phyloP scores from a whole-genome alignment of 2,113 vertebrate species.

The Xiphias gladius region DNA sequence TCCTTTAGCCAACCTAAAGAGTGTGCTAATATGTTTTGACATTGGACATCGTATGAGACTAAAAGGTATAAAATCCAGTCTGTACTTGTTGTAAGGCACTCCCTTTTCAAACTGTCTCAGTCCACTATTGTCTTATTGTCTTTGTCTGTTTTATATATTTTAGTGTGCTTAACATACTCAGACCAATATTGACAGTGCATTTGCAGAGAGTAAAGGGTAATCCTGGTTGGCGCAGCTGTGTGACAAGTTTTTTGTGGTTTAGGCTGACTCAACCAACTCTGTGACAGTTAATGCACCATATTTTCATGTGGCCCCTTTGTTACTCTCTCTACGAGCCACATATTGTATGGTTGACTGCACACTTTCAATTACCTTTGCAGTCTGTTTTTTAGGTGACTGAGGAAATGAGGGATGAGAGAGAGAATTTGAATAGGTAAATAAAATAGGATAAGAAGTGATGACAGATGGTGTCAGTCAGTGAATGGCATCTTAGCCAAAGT shows the following conservation, averaged over 20 bases:
- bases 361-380: constrained; percentile 21
- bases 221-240: not conserved
- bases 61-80: not conserved
- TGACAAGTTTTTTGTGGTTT: constrained; percentile 36
- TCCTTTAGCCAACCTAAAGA: not conserved
- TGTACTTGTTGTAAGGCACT: not conserved
- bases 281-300: constrained; percentile 6
- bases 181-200: constrained; percentile 6
- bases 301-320: constrained; percentile 39
- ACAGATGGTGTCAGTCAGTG: not conserved
- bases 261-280: constrained; percentile 12
- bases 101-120: not conserved
- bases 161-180: not conserved
- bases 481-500: not conserved
- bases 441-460: constrained; percentile 2
- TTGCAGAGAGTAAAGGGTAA: constrained; percentile 28
- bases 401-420: not conserved
- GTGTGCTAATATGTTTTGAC: not conserved
- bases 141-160: too few relatives aligned
- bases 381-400: constrained; percentile 1
- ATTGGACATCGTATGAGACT: not conserved
- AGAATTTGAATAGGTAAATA: constrained; percentile 7
- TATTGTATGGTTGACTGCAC: constrained; percentile 34
- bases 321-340: constrained; percentile 14
- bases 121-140: not conserved